Conservation (phyloP, 2,113 vertebrate genomes). For the Nycticryphes semicollaris region DNA sequence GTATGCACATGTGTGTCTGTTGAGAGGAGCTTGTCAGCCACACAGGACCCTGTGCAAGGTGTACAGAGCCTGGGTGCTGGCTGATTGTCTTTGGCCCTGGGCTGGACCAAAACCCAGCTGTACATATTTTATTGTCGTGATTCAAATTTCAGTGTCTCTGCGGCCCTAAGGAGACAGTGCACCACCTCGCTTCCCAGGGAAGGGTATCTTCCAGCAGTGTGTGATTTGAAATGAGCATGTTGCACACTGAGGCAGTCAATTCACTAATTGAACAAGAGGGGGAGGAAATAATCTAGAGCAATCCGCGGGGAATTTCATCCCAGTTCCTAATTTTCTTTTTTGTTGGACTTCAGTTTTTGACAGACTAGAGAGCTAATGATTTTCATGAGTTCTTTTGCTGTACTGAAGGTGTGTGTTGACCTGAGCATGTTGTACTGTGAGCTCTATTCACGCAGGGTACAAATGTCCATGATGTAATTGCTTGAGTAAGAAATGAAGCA, state of each 20-base stretch:
- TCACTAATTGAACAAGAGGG: constrained; percentile 14
- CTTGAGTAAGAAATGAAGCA: background rate
- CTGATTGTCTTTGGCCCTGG: background rate
- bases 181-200: background rate
- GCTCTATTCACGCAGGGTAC: background rate
- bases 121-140: background rate
- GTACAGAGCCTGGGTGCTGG: background rate
- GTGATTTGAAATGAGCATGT: background rate
- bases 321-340: constrained; percentile 1
- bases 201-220: background rate
- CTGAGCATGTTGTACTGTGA: background rate
- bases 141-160: background rate
- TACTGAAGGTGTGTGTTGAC: background rate
- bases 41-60: background rate
- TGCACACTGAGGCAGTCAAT: background rate
- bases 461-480: background rate
- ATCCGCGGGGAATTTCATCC: constrained; percentile 45
- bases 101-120: background rate
- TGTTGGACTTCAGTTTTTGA: constrained; percentile 12
- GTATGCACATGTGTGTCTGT: background rate
- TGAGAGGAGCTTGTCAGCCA: background rate
- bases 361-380: background rate
- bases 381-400: background rate
- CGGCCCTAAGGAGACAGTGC: background rate
- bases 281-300: constrained; percentile 28